phyloP scores from a whole-genome alignment of 2,797 vertebrate species.

The Oophaga sylvatica region DNA sequence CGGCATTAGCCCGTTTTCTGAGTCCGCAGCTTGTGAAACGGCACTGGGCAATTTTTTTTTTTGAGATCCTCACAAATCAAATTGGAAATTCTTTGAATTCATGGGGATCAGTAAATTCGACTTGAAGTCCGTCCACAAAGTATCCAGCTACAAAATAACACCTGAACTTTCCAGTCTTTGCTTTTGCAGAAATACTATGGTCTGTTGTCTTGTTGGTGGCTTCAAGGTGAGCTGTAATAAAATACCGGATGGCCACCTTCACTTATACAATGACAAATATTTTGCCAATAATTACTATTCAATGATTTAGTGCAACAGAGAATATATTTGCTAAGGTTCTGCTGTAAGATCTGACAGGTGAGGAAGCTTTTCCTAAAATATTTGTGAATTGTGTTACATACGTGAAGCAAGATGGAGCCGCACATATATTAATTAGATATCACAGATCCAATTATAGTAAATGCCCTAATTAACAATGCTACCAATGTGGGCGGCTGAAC shows the following conservation, averaged over 20 bases:
- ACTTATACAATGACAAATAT: background rate
- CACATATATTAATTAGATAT: constrained; percentile 35
- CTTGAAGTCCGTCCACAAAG: no score
- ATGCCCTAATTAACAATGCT: constrained; percentile 48
- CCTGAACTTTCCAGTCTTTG: background rate
- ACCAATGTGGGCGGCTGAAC: constrained; percentile 52
- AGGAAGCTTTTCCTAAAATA: background rate
- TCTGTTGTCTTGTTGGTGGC: background rate
- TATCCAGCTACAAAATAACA: no score
- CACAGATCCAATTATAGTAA: constrained; percentile 47
- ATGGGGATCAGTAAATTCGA: no score
- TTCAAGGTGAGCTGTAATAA: constrained; percentile 1
- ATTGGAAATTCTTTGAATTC: no score
- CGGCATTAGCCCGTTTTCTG: no score
- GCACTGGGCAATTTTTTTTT: no score
- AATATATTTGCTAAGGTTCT: background rate
- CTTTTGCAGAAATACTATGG: background rate
- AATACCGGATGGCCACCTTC: background rate
- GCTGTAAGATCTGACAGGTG: background rate
- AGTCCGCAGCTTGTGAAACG: no score
- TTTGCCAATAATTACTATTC: background rate
- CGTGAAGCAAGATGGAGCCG: constrained; percentile 13
- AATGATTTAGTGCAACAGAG: background rate
- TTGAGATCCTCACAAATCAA: no score
- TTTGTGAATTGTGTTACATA: constrained; percentile 25